These are phyloP conservation scores for Lepidonotus clava DNA, from an alignment of 2,888 invertebrate genomes.

Conservation along the genomic window DNA sequence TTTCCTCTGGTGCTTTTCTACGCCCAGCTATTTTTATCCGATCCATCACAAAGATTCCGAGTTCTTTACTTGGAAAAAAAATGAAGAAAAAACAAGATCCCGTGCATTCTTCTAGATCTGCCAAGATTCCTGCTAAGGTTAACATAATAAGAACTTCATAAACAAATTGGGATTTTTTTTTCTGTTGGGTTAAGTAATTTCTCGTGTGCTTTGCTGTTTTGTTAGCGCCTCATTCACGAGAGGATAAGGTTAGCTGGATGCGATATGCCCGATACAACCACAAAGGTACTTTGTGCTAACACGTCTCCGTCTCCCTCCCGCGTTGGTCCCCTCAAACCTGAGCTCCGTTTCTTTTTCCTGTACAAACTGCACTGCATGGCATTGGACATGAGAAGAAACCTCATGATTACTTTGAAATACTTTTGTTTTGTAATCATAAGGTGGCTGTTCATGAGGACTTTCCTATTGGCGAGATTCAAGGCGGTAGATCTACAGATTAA, in stretches of 20 bases:
- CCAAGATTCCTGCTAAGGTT: too few relatives aligned
- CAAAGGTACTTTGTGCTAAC: neutral
- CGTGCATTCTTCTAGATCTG: too few relatives aligned
- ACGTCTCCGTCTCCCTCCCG: neutral
- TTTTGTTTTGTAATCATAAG: slow-evolving; percentile 11
- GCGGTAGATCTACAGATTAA: too few relatives aligned
- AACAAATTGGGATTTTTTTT: too few relatives aligned
- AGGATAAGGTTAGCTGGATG: slow-evolving; percentile 35
- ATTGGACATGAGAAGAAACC: neutral
- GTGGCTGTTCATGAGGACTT: neutral
- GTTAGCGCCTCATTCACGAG: slow-evolving; percentile 35
- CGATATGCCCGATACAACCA: slow-evolving; percentile 44
- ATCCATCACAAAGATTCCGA: slow-evolving; percentile 1
- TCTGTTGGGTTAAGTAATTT: neutral
- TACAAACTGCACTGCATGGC: neutral
- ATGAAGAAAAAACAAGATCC: too few relatives aligned
- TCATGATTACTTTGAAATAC: slow-evolving; percentile 12
- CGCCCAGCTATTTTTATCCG: neutral
- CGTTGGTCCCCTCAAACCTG: neutral
- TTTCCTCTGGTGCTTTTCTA: slow-evolving; percentile 4
- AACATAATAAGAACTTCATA: too few relatives aligned
- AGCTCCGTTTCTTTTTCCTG: neutral
- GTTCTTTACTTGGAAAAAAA: too few relatives aligned
- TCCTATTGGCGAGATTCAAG: neutral
- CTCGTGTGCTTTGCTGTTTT: neutral